These are phyloP conservation scores for Petrophora chlorosata DNA, from an alignment of 2,888 invertebrate species.

Conservation along the genomic window DNA sequence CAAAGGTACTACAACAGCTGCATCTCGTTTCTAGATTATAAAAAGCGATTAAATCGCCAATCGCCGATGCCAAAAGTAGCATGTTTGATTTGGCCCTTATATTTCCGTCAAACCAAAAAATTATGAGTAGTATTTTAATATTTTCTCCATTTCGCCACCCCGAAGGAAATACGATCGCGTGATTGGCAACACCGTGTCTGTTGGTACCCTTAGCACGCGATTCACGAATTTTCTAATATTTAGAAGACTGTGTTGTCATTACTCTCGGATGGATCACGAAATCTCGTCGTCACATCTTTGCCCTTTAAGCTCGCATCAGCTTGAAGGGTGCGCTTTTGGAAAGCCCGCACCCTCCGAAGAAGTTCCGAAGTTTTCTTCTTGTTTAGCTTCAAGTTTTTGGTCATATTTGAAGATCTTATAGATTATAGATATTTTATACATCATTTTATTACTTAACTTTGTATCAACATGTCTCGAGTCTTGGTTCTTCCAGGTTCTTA, in stretches of 20 bases:
- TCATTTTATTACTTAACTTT: too few species aligned
- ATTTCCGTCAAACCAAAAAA: conserved; percentile 33
- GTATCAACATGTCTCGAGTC: too few species aligned
- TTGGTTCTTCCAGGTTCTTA: too few species aligned
- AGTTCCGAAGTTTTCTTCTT: conserved; percentile 15
- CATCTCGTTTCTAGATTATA: too few species aligned
- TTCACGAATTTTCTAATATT: conserved; percentile 72
- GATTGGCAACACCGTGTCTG: conserved; percentile 54
- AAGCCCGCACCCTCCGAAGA: conserved; percentile 17
- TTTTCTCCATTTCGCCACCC: conserved; percentile 46
- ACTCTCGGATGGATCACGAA: conserved; percentile 57
- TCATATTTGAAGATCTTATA: too few species aligned
- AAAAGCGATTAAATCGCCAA: too few species aligned
- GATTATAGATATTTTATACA: too few species aligned
- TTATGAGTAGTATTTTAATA: conserved; percentile 60
- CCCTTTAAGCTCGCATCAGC: conserved; percentile 15
- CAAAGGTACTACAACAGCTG: too few species aligned
- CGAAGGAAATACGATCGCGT: conserved; percentile 67
- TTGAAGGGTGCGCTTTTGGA: conserved; percentile 10
- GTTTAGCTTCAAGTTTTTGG: neutral
- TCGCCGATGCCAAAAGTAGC: too few species aligned
- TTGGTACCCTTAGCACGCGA: conserved; percentile 64
- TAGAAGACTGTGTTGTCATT: conserved; percentile 63
- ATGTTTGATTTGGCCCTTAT: too few species aligned
- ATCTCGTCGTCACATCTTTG: conserved; percentile 39